phyloP scores from a whole-genome alignment of 2,888 invertebrate genomes.

The Archips crataeganus region DNA sequence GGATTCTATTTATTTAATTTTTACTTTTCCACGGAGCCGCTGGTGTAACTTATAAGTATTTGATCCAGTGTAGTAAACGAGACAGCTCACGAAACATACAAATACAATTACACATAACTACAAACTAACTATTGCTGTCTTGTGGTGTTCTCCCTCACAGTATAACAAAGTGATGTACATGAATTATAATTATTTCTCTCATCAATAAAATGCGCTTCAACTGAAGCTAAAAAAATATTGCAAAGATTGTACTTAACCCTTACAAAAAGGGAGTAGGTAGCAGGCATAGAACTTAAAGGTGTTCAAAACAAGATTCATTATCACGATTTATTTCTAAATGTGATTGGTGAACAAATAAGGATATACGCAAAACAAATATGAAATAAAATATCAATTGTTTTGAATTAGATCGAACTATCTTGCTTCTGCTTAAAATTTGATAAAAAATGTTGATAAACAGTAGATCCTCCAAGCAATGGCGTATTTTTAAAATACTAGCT shows the following conservation, averaged over 20 bases:
- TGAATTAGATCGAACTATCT: neutral
- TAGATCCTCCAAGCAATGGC: neutral
- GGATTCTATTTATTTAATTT: no score
- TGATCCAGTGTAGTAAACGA: conserved; percentile 17
- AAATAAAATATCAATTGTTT: neutral
- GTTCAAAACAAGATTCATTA: neutral
- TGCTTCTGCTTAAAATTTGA: no score
- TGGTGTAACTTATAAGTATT: neutral
- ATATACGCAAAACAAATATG: neutral
- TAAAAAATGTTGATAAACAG: neutral
- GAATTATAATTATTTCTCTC: conserved; percentile 30
- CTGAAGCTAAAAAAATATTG: conserved; percentile 26
- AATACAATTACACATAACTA: conserved; percentile 35
- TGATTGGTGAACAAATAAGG: neutral
- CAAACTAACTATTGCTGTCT: conserved; percentile 37
- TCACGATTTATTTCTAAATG: neutral
- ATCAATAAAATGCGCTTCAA: neutral
- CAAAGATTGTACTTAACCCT: conserved; percentile 35
- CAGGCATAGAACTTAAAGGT: neutral
- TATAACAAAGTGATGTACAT: conserved; percentile 28
- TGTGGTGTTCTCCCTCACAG: conserved; percentile 40
- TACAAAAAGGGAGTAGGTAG: conserved; percentile 8
- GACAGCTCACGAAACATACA: conserved; percentile 5
- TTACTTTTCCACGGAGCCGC: no score
- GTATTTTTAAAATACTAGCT: neutral